phyloP scores from a whole-genome alignment of 1,140 invertebrate species.

The Nasonia longicornis region DNA sequence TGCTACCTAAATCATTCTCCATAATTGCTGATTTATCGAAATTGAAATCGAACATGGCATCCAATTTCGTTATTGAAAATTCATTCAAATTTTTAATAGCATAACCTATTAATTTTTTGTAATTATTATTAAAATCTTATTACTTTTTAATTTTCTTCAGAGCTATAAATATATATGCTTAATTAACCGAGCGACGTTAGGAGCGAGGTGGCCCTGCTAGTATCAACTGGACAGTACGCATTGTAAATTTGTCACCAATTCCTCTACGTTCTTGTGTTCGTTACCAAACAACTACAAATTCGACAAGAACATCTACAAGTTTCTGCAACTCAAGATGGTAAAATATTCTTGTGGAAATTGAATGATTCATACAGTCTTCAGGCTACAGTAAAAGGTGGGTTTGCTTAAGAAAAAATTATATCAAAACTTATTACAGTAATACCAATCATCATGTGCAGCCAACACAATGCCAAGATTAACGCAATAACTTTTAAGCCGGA shows the following conservation, averaged over 20 bases:
- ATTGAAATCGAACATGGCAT: no score
- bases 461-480: constrained; percentile 60
- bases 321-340: constrained; percentile 77
- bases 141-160: no score
- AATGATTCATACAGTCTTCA: constrained; percentile 60
- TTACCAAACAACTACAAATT: constrained; percentile 72
- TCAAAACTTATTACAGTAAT: not conserved
- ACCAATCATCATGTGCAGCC: constrained; percentile 48
- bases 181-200: no score
- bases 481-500: constrained; percentile 60
- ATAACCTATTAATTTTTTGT: no score
- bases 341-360: constrained; percentile 77
- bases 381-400: constrained; percentile 61
- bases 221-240: constrained; percentile 71
- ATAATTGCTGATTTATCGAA: no score
- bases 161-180: no score
- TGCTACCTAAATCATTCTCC: no score
- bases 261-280: constrained; percentile 80
- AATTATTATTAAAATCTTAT: no score
- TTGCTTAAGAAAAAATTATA: constrained; percentile 45
- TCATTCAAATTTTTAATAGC: no score
- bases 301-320: constrained; percentile 70
- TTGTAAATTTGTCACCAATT: constrained; percentile 77
- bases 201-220: no score
- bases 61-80: no score